phyloP scores from a whole-genome alignment of 2,888 invertebrate species.

The Hylaea fasciaria region DNA sequence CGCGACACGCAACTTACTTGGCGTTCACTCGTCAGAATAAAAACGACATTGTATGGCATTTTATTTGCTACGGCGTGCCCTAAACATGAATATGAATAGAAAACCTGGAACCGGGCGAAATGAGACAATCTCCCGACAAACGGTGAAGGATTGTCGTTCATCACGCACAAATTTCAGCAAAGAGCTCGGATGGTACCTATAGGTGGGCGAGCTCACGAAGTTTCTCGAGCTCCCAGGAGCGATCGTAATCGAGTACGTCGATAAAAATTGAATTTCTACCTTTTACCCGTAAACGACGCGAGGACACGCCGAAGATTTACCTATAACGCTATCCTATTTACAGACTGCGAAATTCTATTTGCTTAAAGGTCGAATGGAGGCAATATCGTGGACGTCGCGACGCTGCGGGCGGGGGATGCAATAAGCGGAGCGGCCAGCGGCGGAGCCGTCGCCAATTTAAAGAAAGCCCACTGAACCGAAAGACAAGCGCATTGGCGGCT shows the following conservation, averaged over 20 bases:
- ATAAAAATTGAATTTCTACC: conserved; percentile 75
- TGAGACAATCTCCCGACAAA: conserved; percentile 72
- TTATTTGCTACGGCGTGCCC: conserved; percentile 59
- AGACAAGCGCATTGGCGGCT: conserved; percentile 86
- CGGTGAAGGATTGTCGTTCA: conserved; percentile 73
- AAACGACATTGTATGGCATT: conserved; percentile 76
- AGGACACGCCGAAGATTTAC: conserved; percentile 71
- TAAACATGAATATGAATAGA: conserved; percentile 76
- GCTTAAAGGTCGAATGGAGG: conserved; percentile 83
- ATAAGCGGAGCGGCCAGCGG: conserved; percentile 81
- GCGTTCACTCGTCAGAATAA: conserved; percentile 79
- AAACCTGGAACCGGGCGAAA: conserved; percentile 62
- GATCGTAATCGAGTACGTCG: conserved; percentile 63
- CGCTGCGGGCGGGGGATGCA: conserved; percentile 81
- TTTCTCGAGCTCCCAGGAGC: conserved; percentile 46
- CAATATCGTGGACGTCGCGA: conserved; percentile 82
- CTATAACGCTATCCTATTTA: conserved; percentile 79
- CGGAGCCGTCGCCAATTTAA: conserved; percentile 84
- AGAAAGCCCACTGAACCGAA: conserved; percentile 86
- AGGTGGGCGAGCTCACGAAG: conserved; percentile 28
- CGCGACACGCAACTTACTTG: conserved; percentile 79
- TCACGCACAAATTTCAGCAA: conserved; percentile 74
- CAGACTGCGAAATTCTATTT: conserved; percentile 81
- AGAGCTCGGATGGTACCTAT: conserved; percentile 40
- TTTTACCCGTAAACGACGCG: conserved; percentile 66